Evolutionary conservation across 2,888 invertebrate genomes (phyloP), one percentile per base, ranked within the genome.

Genomic region (Petrolisthes manimaculis): DNA sequence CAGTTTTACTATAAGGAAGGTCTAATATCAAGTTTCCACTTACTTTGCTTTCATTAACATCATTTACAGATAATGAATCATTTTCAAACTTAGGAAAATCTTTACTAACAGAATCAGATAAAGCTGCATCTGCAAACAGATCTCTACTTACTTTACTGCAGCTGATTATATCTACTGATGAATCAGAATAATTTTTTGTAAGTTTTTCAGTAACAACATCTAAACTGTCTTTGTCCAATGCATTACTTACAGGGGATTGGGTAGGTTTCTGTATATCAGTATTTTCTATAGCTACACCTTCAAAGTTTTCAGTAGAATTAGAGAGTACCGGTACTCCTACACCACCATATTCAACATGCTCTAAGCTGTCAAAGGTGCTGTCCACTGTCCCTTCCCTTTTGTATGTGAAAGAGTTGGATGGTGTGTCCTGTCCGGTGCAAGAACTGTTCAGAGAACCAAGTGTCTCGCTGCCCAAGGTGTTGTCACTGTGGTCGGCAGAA

Each of bases 361-460:
- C 74, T 55, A 54, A 51, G 18, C 75, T 74, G 21, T 54, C 69
- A 71, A 83, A 79, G 18, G 79, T 79, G 55, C 56, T 53, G 69
- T 87, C 87, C 55, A 87, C 79, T 54, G 87, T 54, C 21, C 71
- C 69, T 80, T 87, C 87, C 54, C 79, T 87, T 78, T 21, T 87
- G 9, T 84, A 84, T 3, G 83, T 74, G 54, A 79, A 84, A 0
- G 71, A 79, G 80, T 79, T 54, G 18, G 83, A 84, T 18, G 71
- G 71, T n/a, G 79, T 79, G 14, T 86, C 83, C 53, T n/a, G 4
- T 12, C 56, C 80, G 21, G 56, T 54, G 37, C 69, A 82, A 12
- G 83, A 83, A 37, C 55, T 80, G 21, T 55, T 54, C 6, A 24
- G 54, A 37, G 21, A 83, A 8, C 81, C 14, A 18, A 14, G 67